Conservation (phyloP, 2,888 invertebrate species). For the Plutella xylostella region DNA sequence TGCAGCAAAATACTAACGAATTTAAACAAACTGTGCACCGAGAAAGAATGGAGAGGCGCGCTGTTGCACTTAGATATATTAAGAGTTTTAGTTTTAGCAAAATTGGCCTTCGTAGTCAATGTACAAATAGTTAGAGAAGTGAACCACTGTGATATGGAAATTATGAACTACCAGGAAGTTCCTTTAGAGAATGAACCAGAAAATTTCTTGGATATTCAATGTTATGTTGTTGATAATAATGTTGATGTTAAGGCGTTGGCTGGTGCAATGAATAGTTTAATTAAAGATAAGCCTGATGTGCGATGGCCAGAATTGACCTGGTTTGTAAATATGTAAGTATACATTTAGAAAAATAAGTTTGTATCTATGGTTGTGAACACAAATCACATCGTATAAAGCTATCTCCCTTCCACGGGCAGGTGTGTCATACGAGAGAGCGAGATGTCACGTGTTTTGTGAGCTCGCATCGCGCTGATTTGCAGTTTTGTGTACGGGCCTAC, state of each 20-base stretch:
- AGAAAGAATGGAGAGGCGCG: constrained; percentile 48
- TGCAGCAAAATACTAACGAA: constrained; percentile 41
- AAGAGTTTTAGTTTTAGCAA: constrained; percentile 43
- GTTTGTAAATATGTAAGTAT: constrained; percentile 74
- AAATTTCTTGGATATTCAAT: constrained; percentile 63
- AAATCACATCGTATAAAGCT: too few species aligned
- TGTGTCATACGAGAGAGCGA: background rate
- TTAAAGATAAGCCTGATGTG: constrained; percentile 69
- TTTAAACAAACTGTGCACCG: constrained; percentile 40
- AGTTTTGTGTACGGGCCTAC: background rate
- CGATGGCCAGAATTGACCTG: constrained; percentile 81
- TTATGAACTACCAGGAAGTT: constrained; percentile 46
- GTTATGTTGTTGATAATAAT: constrained; percentile 69
- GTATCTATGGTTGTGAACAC: too few species aligned
- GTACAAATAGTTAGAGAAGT: constrained; percentile 57
- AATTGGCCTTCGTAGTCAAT: constrained; percentile 53
- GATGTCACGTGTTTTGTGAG: background rate
- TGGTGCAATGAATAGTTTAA: constrained; percentile 71
- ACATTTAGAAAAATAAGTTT: too few species aligned
- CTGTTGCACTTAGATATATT: constrained; percentile 50
- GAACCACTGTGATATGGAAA: constrained; percentile 52
- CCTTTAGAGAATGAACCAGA: constrained; percentile 38
- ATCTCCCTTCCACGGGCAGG: background rate
- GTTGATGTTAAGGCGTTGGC: constrained; percentile 68
- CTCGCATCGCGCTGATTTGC: background rate